Evolutionary conservation across 2,113 vertebrate species (phyloP), one percentile per base, ranked within the genome.

Genomic region (Lucifuga dentata): DNA sequence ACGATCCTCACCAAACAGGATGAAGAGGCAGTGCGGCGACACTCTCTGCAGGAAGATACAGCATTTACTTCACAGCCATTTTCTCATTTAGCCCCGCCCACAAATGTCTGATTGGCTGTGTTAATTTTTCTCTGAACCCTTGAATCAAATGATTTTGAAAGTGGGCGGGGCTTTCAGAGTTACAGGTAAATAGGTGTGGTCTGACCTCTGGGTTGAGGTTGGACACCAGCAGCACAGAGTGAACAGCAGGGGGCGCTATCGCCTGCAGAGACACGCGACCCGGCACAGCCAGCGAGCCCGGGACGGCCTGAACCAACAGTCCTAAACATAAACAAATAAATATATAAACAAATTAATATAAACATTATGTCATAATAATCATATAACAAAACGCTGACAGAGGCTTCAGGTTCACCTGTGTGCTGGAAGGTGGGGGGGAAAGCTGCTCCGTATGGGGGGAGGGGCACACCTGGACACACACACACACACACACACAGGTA

Each of bases 141-240:
- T 3, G 26, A 29, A 29, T 7, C 26, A 29, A 29, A 29, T 29
- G 26, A 29, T 29, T 7, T 29, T 5, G 26, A 29, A 29, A 29
- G 26, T 5, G 26, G 26, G 26, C 26, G 26, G 26, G 26, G 26
- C 26, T 29, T 29, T 29, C 26, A 4, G 8, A 11, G 61, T 5
- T 29, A 7, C 7, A 29, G 7, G 7, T 7, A 29, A 5, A 29
- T 29, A 29, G 26, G 7, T 29, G 26, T 75, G 80, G 73, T 80
- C 78, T 84, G 62, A 87, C 85, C 85, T 87, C 82, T 33, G 85
- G 67, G 76, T 83, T 80, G 19, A 87, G 60, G 69, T 87, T 87
- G 15, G 85, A 87, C 52, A 83, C 85, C 60, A 87, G 82, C 64
- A 87, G 80, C 51, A 87, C 85, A 0, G 70, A 83, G 61, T 87